These are phyloP conservation scores for Armadillidium nasatum DNA, from an alignment of 1,140 invertebrate genomes.

Conservation along the genomic window DNA sequence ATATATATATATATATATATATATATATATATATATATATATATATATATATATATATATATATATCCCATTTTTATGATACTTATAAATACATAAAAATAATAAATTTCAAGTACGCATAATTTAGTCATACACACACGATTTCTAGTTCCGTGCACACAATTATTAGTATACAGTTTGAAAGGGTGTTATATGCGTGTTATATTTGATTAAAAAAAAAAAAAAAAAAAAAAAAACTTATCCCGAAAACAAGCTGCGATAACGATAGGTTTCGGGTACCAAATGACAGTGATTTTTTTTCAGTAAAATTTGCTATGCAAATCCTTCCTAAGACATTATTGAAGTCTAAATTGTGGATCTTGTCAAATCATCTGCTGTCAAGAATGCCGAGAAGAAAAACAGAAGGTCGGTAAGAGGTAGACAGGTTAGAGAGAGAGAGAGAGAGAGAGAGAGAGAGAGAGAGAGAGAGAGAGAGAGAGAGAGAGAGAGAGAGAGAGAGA, in stretches of 20 bases:
- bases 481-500: no score
- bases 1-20: neutral
- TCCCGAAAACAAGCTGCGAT: slow-evolving; percentile 11
- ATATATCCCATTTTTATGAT: neutral
- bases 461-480: no score
- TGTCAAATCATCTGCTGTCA: no score
- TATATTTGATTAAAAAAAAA: neutral
- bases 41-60: slow-evolving; percentile 11
- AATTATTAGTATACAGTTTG: no score
- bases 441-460: no score
- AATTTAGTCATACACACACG: no score
- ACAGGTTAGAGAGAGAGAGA: no score
- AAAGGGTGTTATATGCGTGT: neutral
- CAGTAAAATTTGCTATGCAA: neutral
- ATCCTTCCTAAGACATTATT: neutral
- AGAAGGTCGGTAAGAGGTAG: no score
- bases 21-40: neutral
- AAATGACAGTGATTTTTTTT: slow-evolving; percentile 4
- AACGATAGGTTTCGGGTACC: neutral
- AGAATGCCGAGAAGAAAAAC: no score
- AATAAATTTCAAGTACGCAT: no score
- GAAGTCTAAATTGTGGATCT: neutral
- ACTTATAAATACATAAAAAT: no score
- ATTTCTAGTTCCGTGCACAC: no score
- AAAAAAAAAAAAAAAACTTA: neutral